Evolutionary conservation across 2,888 invertebrate genomes (phyloP).

Genomic region (Penaeus monodon): DNA sequence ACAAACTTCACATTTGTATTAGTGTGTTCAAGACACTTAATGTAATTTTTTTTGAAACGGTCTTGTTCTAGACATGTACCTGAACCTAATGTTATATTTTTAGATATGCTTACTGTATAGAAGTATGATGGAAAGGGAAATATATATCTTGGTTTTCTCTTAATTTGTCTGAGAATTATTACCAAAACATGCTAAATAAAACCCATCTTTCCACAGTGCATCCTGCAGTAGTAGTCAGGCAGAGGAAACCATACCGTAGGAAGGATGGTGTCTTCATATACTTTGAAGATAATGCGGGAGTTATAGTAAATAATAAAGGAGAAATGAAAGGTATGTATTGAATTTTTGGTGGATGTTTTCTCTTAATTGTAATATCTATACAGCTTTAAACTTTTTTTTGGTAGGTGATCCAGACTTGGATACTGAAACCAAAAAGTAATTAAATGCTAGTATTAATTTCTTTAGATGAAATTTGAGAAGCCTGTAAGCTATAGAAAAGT

Average conservation of each 20-base stretch:
- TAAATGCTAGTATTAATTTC: too few species aligned
- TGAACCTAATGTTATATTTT: too few species aligned
- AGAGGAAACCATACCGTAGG: slow-evolving; percentile 98
- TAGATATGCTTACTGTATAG: too few species aligned
- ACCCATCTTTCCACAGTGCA: slow-evolving; percentile 80
- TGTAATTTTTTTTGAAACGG: too few species aligned
- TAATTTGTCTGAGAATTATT: too few species aligned
- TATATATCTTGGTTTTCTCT: too few species aligned
- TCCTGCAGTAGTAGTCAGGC: slow-evolving; percentile 99
- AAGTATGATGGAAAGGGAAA: too few species aligned
- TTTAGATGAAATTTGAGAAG: too few species aligned
- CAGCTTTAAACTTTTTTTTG: neutral
- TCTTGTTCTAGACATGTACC: too few species aligned
- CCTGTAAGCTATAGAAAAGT: too few species aligned
- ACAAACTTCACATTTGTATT: too few species aligned
- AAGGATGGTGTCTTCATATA: slow-evolving; percentile 99
- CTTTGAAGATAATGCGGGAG: slow-evolving; percentile 99
- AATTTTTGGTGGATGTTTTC: neutral
- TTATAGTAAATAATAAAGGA: slow-evolving; percentile 99
- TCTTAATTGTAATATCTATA: neutral
- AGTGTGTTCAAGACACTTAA: too few species aligned
- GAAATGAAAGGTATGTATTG: slow-evolving; percentile 94
- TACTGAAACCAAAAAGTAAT: neutral
- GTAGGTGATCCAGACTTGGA: neutral
- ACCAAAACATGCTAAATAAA: neutral